Percentiles rank a stretch among this genome's conserved stretches.
Conservation (phyloP, 2,113 vertebrate genomes). For the Pseudorasbora parva region DNA sequence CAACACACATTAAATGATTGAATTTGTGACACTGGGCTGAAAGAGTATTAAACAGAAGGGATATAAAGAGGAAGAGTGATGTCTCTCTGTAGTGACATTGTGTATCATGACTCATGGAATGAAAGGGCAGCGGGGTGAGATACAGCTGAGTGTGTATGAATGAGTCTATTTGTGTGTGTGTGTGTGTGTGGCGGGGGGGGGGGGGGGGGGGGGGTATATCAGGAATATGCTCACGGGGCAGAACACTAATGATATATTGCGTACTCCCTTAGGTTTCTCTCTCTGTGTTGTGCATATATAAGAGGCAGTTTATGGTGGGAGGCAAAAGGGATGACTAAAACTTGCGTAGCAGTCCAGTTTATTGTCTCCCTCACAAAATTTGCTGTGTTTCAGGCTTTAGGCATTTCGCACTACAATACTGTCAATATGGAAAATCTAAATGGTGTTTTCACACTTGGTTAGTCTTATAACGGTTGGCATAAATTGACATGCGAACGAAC, state of each 20-base stretch:
- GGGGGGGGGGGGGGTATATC: not conserved
- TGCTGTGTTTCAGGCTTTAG: conserved; percentile 1
- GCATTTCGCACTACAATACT: not conserved
- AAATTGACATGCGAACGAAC: not conserved
- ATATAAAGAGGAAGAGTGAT: not conserved
- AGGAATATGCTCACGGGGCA: conserved; percentile 4
- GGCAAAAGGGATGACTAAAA: not conserved
- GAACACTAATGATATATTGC: not conserved
- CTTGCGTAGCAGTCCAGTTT: not conserved
- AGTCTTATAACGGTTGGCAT: not conserved
- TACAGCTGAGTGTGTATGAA: not conserved
- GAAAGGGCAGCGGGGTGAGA: conserved; percentile 3
- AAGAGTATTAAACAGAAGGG: not conserved
- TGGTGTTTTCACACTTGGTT: too few species aligned
- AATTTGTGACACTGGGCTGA: not conserved
- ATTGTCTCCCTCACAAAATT: not conserved
- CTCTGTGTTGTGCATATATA: not conserved
- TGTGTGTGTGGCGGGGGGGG: too few species aligned
- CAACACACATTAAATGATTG: conserved; percentile 12
- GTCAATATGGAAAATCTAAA: not conserved
- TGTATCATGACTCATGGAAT: conserved; percentile 25
- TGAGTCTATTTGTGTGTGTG: not conserved
- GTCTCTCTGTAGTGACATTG: conserved; percentile 19
- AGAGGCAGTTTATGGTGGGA: not conserved
- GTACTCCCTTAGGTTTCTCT: conserved; percentile 11